Conservation (phyloP, 2,888 invertebrate genomes). For the Allygus modestus region DNA sequence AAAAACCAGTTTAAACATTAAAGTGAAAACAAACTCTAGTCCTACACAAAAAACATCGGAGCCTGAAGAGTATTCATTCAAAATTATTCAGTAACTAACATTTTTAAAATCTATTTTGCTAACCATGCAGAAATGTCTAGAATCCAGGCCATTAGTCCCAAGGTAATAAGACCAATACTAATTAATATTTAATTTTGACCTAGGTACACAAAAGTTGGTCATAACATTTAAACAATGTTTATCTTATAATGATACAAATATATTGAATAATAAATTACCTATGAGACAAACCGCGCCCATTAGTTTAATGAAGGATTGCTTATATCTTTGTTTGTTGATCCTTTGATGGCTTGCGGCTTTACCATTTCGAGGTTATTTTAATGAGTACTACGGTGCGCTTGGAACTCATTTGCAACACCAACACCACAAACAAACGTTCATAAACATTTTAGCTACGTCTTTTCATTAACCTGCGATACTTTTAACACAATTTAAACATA, state of each 20-base stretch:
- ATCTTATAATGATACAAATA: neutral
- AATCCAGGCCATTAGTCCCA: neutral
- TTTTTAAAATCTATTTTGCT: no score
- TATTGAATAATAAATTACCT: conserved; percentile 30
- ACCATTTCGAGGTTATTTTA: conserved; percentile 64
- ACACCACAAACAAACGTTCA: neutral
- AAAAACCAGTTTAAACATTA: no score
- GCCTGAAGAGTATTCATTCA: no score
- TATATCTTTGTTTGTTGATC: conserved; percentile 65
- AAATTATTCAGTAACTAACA: no score
- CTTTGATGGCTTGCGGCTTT: conserved; percentile 63
- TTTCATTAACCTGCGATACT: neutral
- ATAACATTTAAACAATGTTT: neutral
- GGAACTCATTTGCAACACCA: neutral
- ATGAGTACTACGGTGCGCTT: conserved; percentile 10
- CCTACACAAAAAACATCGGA: no score
- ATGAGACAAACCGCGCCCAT: conserved; percentile 53
- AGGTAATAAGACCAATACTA: conserved; percentile 5
- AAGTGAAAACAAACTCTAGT: no score
- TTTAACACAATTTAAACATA: conserved; percentile 3
- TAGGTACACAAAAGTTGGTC: neutral
- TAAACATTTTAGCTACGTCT: neutral
- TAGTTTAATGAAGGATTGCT: conserved; percentile 49
- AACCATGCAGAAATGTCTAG: no score
- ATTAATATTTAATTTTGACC: neutral